Percentiles rank a stretch among this genome's conserved stretches.
Conservation (phyloP, 1,140 invertebrate species). For the Drosophila nannoptera region DNA sequence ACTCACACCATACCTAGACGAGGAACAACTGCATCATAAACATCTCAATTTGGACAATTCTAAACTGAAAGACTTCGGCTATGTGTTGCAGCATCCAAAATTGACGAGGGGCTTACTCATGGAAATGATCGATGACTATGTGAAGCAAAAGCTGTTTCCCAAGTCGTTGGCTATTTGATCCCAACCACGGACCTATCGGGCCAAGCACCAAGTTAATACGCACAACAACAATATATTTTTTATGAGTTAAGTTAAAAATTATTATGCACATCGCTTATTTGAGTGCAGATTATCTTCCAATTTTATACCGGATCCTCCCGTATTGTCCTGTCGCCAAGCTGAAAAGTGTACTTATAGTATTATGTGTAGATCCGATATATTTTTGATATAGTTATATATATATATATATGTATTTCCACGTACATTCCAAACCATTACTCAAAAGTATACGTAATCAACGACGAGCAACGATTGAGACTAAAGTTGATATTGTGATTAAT, state of each 20-base stretch:
- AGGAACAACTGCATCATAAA: slow-evolving; percentile 88
- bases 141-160: slow-evolving; percentile 72
- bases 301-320: slow-evolving; percentile 35
- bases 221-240: slow-evolving; percentile 43
- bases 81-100: slow-evolving; percentile 81
- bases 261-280: slow-evolving; percentile 16
- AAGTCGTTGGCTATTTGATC: slow-evolving; percentile 64
- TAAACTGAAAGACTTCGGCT: slow-evolving; percentile 83
- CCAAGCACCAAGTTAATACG: slow-evolving; percentile 63
- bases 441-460: slow-evolving; percentile 44
- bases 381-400: slow-evolving; percentile 35
- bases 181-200: not conserved
- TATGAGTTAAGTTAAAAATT: slow-evolving; percentile 41
- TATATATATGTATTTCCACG: slow-evolving; percentile 25
- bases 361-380: slow-evolving; percentile 55
- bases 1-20: slow-evolving; percentile 90
- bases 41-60: slow-evolving; percentile 87
- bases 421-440: slow-evolving; percentile 59
- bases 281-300: slow-evolving; percentile 49
- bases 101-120: slow-evolving; percentile 83
- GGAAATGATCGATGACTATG: slow-evolving; percentile 80
- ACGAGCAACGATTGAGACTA: slow-evolving; percentile 38
- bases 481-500: slow-evolving; percentile 67
- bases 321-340: slow-evolving; percentile 23
- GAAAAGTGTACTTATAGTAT: slow-evolving; percentile 79